A percentile compares a stretch with the other conserved stretches of the same genome.
Evolutionary conservation across 1,140 invertebrate genomes (phyloP).

Genomic region (Anthonomus grandis): DNA sequence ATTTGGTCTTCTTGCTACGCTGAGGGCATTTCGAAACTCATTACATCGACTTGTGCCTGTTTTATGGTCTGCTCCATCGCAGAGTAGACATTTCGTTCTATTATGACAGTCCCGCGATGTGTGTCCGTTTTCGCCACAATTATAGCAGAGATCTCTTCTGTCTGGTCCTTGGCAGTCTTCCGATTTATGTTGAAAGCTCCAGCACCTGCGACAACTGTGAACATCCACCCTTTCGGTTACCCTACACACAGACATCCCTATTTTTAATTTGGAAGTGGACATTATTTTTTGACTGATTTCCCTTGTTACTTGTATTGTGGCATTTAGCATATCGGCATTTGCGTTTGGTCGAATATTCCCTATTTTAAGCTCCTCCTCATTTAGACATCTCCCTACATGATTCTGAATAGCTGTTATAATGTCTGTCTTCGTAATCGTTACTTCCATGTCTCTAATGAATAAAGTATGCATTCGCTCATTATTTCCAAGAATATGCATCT

Average conservation of each 20-base stretch:
- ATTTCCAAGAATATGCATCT: too few relatives aligned
- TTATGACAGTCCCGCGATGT: not conserved
- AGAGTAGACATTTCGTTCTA: not conserved
- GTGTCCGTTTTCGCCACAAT: not conserved
- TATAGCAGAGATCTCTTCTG: not conserved
- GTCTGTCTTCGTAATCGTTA: too few relatives aligned
- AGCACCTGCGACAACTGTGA: not conserved
- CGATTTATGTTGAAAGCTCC: not conserved
- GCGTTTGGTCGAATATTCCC: too few relatives aligned
- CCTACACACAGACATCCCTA: not conserved
- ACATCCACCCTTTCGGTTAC: not conserved
- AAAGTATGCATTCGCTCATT: too few relatives aligned
- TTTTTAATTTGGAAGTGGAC: too few relatives aligned
- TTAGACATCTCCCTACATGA: too few relatives aligned
- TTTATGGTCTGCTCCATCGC: not conserved
- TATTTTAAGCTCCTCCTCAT: too few relatives aligned
- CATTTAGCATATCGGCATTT: too few relatives aligned
- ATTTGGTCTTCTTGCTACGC: too few relatives aligned
- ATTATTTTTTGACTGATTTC: not conserved
- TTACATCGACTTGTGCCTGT: not conserved
- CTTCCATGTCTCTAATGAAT: too few relatives aligned
- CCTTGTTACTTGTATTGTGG: too few relatives aligned
- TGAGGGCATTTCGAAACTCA: not conserved
- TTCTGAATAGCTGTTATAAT: too few relatives aligned
- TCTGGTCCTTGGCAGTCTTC: not conserved